Percentiles rank a stretch among this genome's conserved stretches.
Conservation (phyloP, 2,888 invertebrate species). For the Drosophila setosimentum region DNA sequence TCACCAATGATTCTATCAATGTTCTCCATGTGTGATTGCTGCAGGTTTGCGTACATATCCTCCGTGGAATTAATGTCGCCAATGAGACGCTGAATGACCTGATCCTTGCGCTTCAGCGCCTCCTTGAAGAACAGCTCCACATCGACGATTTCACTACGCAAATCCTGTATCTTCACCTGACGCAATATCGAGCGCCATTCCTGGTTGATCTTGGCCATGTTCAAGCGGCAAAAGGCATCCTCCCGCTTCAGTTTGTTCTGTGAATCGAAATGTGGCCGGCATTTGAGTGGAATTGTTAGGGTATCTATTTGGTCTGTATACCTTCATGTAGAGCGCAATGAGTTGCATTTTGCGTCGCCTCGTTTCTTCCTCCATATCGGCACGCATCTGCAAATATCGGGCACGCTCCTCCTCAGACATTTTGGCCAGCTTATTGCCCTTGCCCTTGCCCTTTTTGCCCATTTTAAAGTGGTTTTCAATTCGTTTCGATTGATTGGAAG, state of each 20-base stretch:
- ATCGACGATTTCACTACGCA: constrained; percentile 89
- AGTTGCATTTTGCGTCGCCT: constrained; percentile 92
- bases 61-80: constrained; percentile 90
- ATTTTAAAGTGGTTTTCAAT: constrained; percentile 71
- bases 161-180: constrained; percentile 90
- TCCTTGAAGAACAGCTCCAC: constrained; percentile 82
- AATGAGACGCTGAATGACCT: constrained; percentile 88
- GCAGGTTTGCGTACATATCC: constrained; percentile 90
- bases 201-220: constrained; percentile 93
- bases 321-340: constrained; percentile 92
- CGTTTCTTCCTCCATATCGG: constrained; percentile 93
- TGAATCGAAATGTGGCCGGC: constrained; percentile 48
- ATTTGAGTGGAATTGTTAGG: neutral
- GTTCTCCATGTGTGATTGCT: constrained; percentile 90
- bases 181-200: constrained; percentile 93
- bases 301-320: constrained; percentile 77
- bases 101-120: constrained; percentile 89
- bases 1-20: constrained; percentile 90
- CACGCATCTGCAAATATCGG: constrained; percentile 92
- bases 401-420: constrained; percentile 95
- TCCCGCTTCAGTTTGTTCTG: constrained; percentile 94
- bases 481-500: constrained; percentile 26
- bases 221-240: constrained; percentile 91
- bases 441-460: constrained; percentile 89
- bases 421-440: constrained; percentile 90